Conservation (phyloP, 2,797 vertebrate species). For the Schizopygopsis pylzovi region DNA sequence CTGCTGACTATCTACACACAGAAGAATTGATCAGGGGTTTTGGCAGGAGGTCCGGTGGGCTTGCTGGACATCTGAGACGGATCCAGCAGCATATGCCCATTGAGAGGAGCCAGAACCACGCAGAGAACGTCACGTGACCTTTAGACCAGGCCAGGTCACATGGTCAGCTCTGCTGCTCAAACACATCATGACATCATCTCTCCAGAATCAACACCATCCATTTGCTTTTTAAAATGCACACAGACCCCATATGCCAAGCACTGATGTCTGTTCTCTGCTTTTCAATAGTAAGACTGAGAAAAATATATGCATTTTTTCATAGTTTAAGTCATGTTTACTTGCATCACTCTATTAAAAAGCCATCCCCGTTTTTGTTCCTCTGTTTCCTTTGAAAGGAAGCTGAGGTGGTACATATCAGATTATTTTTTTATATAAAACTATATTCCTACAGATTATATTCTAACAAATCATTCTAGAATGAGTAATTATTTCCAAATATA, state of each 20-base stretch:
- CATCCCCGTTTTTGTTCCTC: background rate
- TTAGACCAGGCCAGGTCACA: constrained; percentile 14
- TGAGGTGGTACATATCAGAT: background rate
- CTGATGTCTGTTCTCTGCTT: background rate
- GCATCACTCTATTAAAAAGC: background rate
- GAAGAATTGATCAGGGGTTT: background rate
- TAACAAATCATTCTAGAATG: background rate
- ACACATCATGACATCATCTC: constrained; percentile 6
- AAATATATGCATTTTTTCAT: background rate
- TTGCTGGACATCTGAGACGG: constrained; percentile 14
- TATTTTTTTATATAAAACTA: background rate
- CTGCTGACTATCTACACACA: background rate
- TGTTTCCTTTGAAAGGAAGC: background rate
- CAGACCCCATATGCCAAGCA: background rate
- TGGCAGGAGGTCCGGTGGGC: background rate
- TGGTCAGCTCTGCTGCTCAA: background rate
- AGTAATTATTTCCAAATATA: background rate
- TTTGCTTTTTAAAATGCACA: background rate
- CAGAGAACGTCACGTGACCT: constrained; percentile 53
- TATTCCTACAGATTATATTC: background rate
- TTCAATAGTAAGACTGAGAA: background rate
- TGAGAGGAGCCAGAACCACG: constrained; percentile 35
- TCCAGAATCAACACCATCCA: background rate
- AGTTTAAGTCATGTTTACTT: background rate
- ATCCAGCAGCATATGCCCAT: constrained; percentile 47